A percentile compares a stretch with the other conserved stretches of the same genome.
Conservation (phyloP, 1,140 invertebrate genomes). For the Metopolophium dirhodum region DNA sequence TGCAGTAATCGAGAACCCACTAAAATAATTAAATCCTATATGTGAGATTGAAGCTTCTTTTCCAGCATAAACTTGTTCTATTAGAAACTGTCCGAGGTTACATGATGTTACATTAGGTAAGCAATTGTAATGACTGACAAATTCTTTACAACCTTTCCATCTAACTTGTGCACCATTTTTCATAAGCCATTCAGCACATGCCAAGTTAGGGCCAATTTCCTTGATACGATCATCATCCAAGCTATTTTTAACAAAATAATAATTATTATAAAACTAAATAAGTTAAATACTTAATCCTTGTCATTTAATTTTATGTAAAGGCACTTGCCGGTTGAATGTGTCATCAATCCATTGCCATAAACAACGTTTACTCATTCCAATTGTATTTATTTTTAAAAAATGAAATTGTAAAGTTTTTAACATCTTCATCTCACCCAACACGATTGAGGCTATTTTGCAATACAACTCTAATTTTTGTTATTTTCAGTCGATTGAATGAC, state of each 20-base stretch:
- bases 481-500: too few species aligned
- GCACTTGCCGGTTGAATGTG: conserved; percentile 38
- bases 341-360: conserved; percentile 52
- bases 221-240: conserved; percentile 68
- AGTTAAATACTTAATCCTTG: background rate
- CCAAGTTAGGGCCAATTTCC: conserved; percentile 79
- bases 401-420: background rate
- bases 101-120: conserved; percentile 64
- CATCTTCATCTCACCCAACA: background rate
- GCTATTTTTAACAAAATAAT: conserved; percentile 49
- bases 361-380: background rate
- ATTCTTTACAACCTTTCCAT: conserved; percentile 68
- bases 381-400: background rate
- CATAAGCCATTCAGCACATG: conserved; percentile 91
- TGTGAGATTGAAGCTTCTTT: conserved; percentile 78
- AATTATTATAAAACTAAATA: background rate
- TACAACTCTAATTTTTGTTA: too few species aligned
- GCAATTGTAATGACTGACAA: conserved; percentile 74
- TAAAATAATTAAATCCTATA: conserved; percentile 79
- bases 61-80: conserved; percentile 76
- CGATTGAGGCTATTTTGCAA: background rate
- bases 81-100: conserved; percentile 64
- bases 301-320: background rate
- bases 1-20: conserved; percentile 65
- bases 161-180: conserved; percentile 79